phyloP scores from a whole-genome alignment of 30 jellyfish, hydroid and myxozoan species.

The Catostylus mosaicus region DNA sequence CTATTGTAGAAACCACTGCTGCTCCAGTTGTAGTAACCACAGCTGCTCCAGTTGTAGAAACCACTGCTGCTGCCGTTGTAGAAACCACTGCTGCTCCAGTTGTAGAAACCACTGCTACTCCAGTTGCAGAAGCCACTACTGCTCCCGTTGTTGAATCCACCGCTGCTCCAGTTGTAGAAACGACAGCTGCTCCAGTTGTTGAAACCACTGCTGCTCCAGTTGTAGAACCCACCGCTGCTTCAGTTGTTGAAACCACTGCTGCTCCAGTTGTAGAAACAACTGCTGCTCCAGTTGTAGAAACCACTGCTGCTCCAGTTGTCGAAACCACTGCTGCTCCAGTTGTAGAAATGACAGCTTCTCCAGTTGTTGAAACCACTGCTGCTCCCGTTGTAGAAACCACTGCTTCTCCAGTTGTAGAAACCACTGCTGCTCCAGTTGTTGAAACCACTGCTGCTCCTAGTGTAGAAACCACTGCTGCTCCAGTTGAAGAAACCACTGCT shows the following conservation, averaged over 20 bases:
- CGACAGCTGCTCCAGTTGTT: conserved; percentile 7
- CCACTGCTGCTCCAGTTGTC: conserved; percentile 6
- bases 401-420: neutral
- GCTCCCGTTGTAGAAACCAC: neutral
- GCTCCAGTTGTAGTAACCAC: conserved; percentile 24
- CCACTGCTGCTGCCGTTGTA: neutral
- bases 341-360: neutral
- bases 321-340: conserved; percentile 6
- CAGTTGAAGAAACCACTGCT: neutral
- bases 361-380: conserved; percentile 12
- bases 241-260: neutral
- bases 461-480: neutral
- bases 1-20: conserved; percentile 18
- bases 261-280: conserved; percentile 24
- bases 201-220: neutral
- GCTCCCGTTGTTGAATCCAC: conserved; percentile 1
- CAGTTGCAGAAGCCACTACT: neutral
- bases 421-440: neutral
- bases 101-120: conserved; percentile 5
- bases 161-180: conserved; percentile 12
- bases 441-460: conserved; percentile 9
- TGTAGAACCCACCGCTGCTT: conserved; percentile 1
- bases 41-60: conserved; percentile 43
- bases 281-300: neutral
- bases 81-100: neutral